phyloP scores from a whole-genome alignment of 2,113 vertebrate genomes.

The Malurus alboscapulatus region DNA sequence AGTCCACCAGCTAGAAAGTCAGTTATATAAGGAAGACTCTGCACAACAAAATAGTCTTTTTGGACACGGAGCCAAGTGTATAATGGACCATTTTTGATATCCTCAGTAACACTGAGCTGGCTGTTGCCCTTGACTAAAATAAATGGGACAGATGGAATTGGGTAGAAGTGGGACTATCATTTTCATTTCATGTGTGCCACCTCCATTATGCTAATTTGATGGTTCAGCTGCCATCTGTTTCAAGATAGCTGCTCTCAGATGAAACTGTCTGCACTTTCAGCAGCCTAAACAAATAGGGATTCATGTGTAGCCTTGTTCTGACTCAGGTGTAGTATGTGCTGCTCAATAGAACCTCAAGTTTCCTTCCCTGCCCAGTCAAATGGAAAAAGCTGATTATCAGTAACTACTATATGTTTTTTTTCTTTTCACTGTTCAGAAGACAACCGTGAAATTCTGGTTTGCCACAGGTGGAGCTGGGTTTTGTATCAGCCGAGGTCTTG shows the following conservation, averaged over 20 bases:
- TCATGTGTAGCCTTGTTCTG: background rate
- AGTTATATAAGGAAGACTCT: background rate
- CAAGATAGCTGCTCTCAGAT: background rate
- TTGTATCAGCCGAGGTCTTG: constrained; percentile 94
- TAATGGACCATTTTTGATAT: background rate
- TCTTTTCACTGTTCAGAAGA: constrained; percentile 64
- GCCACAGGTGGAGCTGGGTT: constrained; percentile 97
- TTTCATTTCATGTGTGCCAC: background rate
- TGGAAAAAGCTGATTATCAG: background rate
- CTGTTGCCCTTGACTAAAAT: background rate
- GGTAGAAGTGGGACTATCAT: background rate
- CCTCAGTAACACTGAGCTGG: background rate
- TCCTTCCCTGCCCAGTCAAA: background rate
- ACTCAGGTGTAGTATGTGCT: background rate
- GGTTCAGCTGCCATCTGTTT: background rate
- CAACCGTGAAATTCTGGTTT: constrained; percentile 95
- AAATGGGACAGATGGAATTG: background rate
- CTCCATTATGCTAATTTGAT: background rate
- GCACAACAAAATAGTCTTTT: background rate
- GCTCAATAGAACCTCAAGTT: background rate
- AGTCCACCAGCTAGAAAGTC: background rate
- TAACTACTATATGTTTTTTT: constrained; percentile 24
- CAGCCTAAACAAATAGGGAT: background rate
- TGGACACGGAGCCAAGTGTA: background rate
- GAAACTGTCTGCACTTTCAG: background rate